Conservation (phyloP, 2,113 vertebrate species). For the Eptesicus fuscus region DNA sequence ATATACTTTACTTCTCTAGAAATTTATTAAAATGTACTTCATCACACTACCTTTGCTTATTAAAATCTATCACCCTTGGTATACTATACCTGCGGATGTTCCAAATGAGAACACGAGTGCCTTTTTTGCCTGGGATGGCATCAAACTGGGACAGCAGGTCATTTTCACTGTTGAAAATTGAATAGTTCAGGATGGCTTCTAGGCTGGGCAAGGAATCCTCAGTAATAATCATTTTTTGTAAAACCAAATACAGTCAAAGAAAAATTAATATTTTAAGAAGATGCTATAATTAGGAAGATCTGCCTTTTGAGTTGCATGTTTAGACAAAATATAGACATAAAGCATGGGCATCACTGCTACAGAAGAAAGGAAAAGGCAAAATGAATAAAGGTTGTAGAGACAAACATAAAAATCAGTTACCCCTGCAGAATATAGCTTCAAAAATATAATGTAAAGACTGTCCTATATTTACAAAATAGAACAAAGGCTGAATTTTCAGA, state of each 20-base stretch:
- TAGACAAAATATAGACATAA: conserved; percentile 23
- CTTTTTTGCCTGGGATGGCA: conserved; percentile 86
- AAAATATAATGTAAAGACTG: background rate
- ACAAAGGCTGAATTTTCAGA: conserved; percentile 34
- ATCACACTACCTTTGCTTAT: background rate
- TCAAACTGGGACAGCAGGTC: conserved; percentile 85
- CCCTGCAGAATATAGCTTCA: background rate
- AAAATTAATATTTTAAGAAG: conserved; percentile 40
- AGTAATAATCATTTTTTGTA: conserved; percentile 85
- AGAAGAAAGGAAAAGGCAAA: background rate
- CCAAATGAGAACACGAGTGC: conserved; percentile 89
- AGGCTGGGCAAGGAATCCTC: conserved; percentile 88
- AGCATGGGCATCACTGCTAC: background rate
- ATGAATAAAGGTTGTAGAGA: background rate
- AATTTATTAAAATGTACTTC: conserved; percentile 9
- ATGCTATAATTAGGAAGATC: background rate
- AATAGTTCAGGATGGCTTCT: conserved; percentile 85
- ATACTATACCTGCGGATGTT: conserved; percentile 85
- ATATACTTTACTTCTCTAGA: conserved; percentile 20
- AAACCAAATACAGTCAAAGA: conserved; percentile 80
- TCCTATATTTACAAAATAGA: background rate
- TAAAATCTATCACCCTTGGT: background rate
- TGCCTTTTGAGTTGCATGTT: conserved; percentile 12
- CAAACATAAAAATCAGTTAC: conserved; percentile 8
- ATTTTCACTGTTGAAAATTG: conserved; percentile 81